phyloP scores from a whole-genome alignment of 2,888 invertebrate species.

The Marronus borbonicus region DNA sequence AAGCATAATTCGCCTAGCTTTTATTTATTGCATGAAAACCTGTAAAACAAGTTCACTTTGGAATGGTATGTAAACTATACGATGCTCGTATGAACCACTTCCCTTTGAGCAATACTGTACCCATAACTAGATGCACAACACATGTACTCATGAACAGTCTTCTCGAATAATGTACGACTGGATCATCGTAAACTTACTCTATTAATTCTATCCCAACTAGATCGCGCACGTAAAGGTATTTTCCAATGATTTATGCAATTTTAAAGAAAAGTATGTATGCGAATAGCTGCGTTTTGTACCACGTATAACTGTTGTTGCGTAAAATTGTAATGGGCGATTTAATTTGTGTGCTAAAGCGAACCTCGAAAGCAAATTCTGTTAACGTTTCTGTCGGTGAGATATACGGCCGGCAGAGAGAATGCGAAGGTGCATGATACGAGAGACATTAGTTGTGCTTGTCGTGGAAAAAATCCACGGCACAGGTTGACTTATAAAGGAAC shows the following conservation, averaged over 20 bases:
- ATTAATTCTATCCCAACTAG: conserved; percentile 5
- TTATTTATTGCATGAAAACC: too few species aligned
- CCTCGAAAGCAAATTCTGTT: conserved; percentile 20
- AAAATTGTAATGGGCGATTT: conserved; percentile 21
- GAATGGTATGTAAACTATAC: too few species aligned
- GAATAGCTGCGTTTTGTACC: not conserved
- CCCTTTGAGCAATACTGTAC: not conserved
- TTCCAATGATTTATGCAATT: not conserved
- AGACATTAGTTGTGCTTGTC: not conserved
- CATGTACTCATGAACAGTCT: not conserved
- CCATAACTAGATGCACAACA: too few species aligned
- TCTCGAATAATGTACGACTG: not conserved
- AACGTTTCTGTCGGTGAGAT: not conserved
- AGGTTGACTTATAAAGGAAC: conserved; percentile 1
- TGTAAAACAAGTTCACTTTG: too few species aligned
- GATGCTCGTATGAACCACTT: too few species aligned
- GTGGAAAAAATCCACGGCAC: not conserved
- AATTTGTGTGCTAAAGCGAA: conserved; percentile 20
- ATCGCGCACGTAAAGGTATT: not conserved
- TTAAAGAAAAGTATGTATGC: conserved; percentile 11
- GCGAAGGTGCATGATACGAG: conserved; percentile 13
- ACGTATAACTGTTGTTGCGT: conserved; percentile 29
- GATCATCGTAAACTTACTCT: not conserved
- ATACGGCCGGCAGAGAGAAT: not conserved
- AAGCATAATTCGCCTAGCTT: too few species aligned